Percentiles rank a stretch among this genome's conserved stretches.
These are phyloP conservation scores for Mionectes olivaceus DNA, from an alignment of 2,797 vertebrate genomes.

Conservation along the genomic window DNA sequence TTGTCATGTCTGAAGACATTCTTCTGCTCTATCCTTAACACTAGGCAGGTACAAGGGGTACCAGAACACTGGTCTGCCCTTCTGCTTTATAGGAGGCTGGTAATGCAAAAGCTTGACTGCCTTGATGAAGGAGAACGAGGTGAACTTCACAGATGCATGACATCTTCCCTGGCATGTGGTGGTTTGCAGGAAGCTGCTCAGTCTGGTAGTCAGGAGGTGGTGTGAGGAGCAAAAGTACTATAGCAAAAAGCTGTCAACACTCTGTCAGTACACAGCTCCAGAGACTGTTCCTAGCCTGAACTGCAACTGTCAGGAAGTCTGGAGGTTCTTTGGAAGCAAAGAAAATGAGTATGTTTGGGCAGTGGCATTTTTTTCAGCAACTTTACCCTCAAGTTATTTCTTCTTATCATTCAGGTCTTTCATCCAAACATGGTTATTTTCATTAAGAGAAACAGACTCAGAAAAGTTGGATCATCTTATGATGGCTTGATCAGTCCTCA, in stretches of 20 bases:
- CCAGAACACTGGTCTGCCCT: background rate
- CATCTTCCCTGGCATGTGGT: background rate
- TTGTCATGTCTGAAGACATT: background rate
- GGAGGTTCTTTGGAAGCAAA: background rate
- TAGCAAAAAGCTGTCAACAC: background rate
- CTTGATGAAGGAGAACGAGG: background rate
- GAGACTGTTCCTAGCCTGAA: background rate
- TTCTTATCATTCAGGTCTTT: background rate
- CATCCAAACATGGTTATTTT: background rate
- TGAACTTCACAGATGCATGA: background rate
- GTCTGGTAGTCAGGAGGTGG: background rate
- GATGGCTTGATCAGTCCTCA: background rate
- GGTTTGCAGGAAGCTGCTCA: background rate
- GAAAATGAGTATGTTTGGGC: background rate
- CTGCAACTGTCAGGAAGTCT: background rate
- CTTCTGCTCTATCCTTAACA: background rate
- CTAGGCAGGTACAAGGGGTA: background rate
- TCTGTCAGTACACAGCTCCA: background rate
- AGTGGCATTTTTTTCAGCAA: background rate
- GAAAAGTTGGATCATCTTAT: background rate
- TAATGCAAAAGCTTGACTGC: background rate
- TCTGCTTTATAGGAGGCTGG: background rate
- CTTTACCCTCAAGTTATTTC: background rate
- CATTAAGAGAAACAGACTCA: background rate
- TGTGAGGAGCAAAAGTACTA: background rate